phyloP scores from a whole-genome alignment of 2,888 invertebrate genomes.

The Orchesella flavescens region DNA sequence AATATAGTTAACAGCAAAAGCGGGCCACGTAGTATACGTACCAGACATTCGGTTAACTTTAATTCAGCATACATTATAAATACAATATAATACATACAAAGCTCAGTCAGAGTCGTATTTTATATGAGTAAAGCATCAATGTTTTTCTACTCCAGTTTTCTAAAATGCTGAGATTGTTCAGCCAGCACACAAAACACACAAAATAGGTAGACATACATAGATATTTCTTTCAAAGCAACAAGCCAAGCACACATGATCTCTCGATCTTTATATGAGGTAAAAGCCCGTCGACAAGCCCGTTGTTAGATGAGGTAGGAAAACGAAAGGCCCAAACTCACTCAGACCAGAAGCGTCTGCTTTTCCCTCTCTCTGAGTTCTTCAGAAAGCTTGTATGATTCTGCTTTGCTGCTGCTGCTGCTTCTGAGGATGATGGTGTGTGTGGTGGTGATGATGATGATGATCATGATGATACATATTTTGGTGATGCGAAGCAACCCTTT shows the following conservation, averaged over 20 bases:
- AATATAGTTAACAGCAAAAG: no score
- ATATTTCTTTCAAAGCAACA: slow-evolving; percentile 49
- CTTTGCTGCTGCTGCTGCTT: slow-evolving; percentile 7
- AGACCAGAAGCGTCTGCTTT: slow-evolving; percentile 39
- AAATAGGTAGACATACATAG: not conserved
- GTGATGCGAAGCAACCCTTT: slow-evolving; percentile 58
- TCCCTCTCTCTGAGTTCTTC: slow-evolving; percentile 41
- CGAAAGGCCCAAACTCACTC: not conserved
- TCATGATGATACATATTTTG: slow-evolving; percentile 57
- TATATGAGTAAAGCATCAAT: no score
- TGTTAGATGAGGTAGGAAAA: slow-evolving; percentile 6
- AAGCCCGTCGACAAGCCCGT: slow-evolving; percentile 3
- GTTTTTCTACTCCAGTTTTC: no score
- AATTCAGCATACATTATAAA: no score
- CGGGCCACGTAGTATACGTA: no score
- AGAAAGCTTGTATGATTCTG: slow-evolving; percentile 15
- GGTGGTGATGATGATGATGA: not conserved
- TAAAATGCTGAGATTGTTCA: no score
- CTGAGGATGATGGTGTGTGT: not conserved
- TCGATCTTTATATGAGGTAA: slow-evolving; percentile 39
- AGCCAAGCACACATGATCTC: slow-evolving; percentile 57
- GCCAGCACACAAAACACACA: no score
- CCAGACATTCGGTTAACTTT: no score
- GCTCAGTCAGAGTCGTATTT: no score
- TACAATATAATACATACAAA: no score